These are phyloP conservation scores for Aricia artaxerxes DNA, from an alignment of 2,888 invertebrate species.

Conservation along the genomic window DNA sequence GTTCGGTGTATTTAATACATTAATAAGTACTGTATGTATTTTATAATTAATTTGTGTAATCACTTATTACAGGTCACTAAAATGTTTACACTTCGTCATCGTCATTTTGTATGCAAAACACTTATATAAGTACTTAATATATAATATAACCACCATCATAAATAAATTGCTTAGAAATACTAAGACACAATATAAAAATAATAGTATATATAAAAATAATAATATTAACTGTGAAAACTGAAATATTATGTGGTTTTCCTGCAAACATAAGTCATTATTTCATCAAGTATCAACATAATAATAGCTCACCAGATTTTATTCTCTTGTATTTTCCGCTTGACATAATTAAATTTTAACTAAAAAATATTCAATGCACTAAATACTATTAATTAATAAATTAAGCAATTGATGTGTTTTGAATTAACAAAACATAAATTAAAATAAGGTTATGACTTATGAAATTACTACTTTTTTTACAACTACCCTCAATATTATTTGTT, in stretches of 20 bases:
- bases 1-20: not conserved
- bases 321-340: conserved; percentile 32
- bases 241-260: too few species aligned
- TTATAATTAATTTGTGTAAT: not conserved
- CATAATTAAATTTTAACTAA: conserved; percentile 5
- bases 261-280: too few species aligned
- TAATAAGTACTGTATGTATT: not conserved
- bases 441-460: not conserved
- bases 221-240: too few species aligned
- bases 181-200: too few species aligned
- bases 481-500: not conserved
- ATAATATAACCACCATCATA: not conserved
- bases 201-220: too few species aligned
- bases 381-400: not conserved
- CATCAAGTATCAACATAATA: not conserved
- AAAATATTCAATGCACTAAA: not conserved
- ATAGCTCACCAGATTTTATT: conserved; percentile 30
- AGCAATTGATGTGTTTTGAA: not conserved
- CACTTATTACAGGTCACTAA: not conserved
- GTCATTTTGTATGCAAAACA: too few species aligned
- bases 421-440: not conserved
- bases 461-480: not conserved
- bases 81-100: not conserved
- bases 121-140: too few species aligned
- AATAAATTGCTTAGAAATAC: too few species aligned